Base-by-base conservation (phyloP, 2,888 invertebrate species). In the Luffia ferchaultella region DNA sequence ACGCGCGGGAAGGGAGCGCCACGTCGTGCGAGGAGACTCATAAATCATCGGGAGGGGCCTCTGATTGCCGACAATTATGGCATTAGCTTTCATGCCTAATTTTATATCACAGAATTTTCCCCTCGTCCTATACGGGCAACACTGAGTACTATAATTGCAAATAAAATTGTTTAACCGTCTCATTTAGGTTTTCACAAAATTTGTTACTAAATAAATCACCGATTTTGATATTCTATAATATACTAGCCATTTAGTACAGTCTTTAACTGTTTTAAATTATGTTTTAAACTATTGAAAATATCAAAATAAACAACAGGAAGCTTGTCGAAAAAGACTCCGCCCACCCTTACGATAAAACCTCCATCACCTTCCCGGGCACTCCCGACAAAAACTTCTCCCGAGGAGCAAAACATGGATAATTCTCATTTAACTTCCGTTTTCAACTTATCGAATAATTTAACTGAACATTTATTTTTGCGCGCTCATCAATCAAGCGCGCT, bases 381-480 rank as follows among this genome's bases (percentile, higher is more conserved):
- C 5, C 3, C 30, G 17, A 3, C 43, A 52, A 56, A 54, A 55
- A 55, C 57, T 56, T 52, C 46, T 53, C 52, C 50, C 52, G 68
- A 65, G 73, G 76, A 78, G 78, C 77, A 80, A 79, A 79, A 82
- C 83, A 82, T 82, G 84, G 85, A 85, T 85, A 85, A 85, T 84
- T 83, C 83, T 78, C 82, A 79, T 83, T 85, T 84, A 85, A 85
- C 85, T 85, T 84, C 82, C 85, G 82, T 83, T 84, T 80, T 74
- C 78, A 85, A 85, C 85, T 85, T 85, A 85, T 85, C 85, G 85
- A 85, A 85, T 85, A 85, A 85, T 85, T 85, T 85, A 85, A 85
- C 79, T 85, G 79, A 84, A 82, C 85, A 84, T 85, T 85, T 85
- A 85, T 85, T 84, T 84, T 83, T 84, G 83, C 84, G 79, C 82